These are phyloP conservation scores for Sarcophaga bullata DNA, from an alignment of 1,140 invertebrate genomes.

Conservation along the genomic window DNA sequence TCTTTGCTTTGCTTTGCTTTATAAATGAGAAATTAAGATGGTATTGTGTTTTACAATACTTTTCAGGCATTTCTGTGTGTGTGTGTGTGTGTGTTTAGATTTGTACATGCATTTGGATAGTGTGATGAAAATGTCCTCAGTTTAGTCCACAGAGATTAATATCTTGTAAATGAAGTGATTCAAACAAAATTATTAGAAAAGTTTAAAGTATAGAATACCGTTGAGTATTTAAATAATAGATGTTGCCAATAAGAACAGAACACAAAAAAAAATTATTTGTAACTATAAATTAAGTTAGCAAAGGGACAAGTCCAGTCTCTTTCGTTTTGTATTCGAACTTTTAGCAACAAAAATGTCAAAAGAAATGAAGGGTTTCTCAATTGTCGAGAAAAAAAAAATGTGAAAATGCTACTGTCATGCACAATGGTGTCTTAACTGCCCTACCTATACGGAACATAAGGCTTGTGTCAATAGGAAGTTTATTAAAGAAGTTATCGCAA, in stretches of 20 bases:
- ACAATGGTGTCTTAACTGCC: too few species aligned
- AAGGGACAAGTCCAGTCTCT: background rate
- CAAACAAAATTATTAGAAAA: conserved; percentile 38
- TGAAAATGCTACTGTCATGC: too few species aligned
- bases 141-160: background rate
- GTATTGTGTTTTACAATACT: too few species aligned
- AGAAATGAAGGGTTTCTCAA: background rate
- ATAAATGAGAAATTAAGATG: too few species aligned
- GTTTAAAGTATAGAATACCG: conserved; percentile 28
- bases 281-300: conserved; percentile 25
- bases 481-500: too few species aligned
- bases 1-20: too few species aligned
- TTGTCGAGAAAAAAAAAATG: background rate
- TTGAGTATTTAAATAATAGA: conserved; percentile 39
- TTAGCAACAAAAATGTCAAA: conserved; percentile 4
- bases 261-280: background rate
- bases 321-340: background rate
- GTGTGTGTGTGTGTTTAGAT: too few species aligned
- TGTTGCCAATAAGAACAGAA: background rate
- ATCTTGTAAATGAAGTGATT: background rate
- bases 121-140: too few species aligned
- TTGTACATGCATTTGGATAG: too few species aligned
- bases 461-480: too few species aligned
- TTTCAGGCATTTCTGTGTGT: too few species aligned
- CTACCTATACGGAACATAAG: too few species aligned